These are phyloP conservation scores for Scaptomyza polygonia DNA, from an alignment of 2,888 invertebrate genomes.

Conservation along the genomic window DNA sequence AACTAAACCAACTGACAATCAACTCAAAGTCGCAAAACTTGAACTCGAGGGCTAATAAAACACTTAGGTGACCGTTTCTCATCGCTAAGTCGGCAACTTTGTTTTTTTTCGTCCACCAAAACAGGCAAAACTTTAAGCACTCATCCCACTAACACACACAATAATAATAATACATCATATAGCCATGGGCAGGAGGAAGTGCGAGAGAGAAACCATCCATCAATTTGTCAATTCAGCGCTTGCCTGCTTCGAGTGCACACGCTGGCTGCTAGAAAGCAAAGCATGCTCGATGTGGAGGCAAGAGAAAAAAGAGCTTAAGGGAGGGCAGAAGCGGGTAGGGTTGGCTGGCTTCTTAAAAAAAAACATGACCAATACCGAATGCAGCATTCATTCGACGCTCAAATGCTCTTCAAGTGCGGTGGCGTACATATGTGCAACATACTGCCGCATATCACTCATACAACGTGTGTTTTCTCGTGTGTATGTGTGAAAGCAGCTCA, in stretches of 20 bases:
- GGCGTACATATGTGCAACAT: conserved; percentile 45
- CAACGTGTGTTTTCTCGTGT: conserved; percentile 13
- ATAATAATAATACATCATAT: conserved; percentile 72
- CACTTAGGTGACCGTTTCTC: conserved; percentile 67
- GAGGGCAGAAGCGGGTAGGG: neutral
- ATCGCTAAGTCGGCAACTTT: conserved; percentile 58
- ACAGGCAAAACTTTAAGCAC: conserved; percentile 34
- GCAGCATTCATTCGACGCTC: conserved; percentile 34
- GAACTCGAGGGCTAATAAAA: conserved; percentile 67
- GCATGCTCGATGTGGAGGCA: neutral
- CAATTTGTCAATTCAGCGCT: conserved; percentile 76
- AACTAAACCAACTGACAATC: conserved; percentile 58
- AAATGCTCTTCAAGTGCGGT: conserved; percentile 40
- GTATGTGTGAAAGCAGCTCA: neutral
- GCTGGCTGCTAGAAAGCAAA: conserved; percentile 32
- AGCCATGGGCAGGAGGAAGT: conserved; percentile 39
- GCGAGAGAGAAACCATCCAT: conserved; percentile 57
- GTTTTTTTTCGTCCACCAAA: conserved; percentile 33
- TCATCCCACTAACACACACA: neutral
- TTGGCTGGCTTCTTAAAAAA: neutral
- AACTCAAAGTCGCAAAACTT: conserved; percentile 49
- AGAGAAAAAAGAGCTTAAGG: neutral
- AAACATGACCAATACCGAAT: conserved; percentile 38
- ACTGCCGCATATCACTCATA: conserved; percentile 27
- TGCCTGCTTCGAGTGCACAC: conserved; percentile 56